A percentile compares a stretch with the other conserved stretches of the same genome.
Evolutionary conservation across 2,888 invertebrate genomes (phyloP).

Genomic region (Drosophila neoperkinsi): DNA sequence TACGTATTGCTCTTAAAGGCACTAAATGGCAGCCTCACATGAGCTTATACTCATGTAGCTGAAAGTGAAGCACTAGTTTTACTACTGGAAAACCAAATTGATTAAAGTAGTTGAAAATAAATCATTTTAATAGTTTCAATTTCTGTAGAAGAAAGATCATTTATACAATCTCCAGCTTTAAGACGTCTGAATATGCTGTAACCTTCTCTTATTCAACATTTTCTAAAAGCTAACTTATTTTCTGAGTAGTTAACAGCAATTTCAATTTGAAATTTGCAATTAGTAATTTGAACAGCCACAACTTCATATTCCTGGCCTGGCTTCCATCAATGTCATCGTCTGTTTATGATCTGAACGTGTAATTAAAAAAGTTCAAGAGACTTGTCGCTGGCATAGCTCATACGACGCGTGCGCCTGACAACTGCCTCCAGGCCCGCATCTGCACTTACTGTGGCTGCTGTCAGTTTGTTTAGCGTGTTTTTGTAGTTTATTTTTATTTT

Average conservation of each 20-base stretch:
- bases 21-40: constrained; percentile 2
- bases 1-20: constrained; percentile 43
- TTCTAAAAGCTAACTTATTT: background rate
- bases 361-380: constrained; percentile 73
- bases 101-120: background rate
- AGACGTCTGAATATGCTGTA: background rate
- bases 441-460: constrained; percentile 18
- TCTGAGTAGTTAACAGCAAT: background rate
- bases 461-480: constrained; percentile 26
- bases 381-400: constrained; percentile 57
- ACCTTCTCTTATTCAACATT: background rate
- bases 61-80: background rate
- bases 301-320: background rate
- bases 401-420: constrained; percentile 60
- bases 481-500: constrained; percentile 12
- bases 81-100: background rate
- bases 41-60: background rate
- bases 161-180: background rate
- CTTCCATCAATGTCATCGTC: constrained; percentile 54
- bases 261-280: background rate
- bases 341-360: constrained; percentile 55
- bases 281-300: background rate
- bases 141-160: background rate
- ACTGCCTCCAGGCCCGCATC: constrained; percentile 5
- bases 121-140: background rate